Base-by-base conservation (phyloP, 2,888 invertebrate species). In the Yponomeuta plumbellus region DNA sequence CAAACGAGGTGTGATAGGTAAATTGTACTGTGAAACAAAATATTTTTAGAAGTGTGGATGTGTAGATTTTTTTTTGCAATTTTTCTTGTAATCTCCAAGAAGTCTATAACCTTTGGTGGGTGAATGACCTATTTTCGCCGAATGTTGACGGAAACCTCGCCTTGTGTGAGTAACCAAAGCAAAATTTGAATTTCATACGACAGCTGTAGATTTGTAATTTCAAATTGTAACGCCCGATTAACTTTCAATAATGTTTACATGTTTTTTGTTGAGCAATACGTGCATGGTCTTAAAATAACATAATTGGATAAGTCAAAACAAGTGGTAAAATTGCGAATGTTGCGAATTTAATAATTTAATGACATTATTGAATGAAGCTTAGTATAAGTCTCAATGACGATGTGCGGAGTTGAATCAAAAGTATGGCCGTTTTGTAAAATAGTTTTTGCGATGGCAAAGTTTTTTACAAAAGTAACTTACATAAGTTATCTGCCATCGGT, bases 131-230 rank as follows among this genome's bases (percentile, higher is more conserved):
- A 39, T 61, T 69, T 70, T 65, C 61, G 69, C 65, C 66, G 61
- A 63, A 67, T 68, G 67, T 68, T 68, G 68, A 68, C 68, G 68
- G 67, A 68, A 68, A 67, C 34, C 52, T 44, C 58, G 23, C n/a
- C n/a, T 72, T 71, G 69, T 72, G 67, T 71, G 70, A 70, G 71
- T 72, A 71, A 74, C 73, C 72, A 71, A 74, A 72, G 70, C 72
- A 70, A 69, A 71, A 83, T 85, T 80, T 81, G 77, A 83, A 86
- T 78, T 81, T 80, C 77, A 78, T 76, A 71, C 72, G 68, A 70
- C 73, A 74, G 70, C 73, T 71, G 71, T 56, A 11, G 57, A 67
- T 75, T 80, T 77, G 74, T 70, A 77, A 76, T 76, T 77, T 71
- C 69, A 76, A 78, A 79, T 80, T 67, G n/a, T 63, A 67, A 64